Base-by-base conservation (phyloP, 2,888 invertebrate species). In the Glaucopsyche alexis region DNA sequence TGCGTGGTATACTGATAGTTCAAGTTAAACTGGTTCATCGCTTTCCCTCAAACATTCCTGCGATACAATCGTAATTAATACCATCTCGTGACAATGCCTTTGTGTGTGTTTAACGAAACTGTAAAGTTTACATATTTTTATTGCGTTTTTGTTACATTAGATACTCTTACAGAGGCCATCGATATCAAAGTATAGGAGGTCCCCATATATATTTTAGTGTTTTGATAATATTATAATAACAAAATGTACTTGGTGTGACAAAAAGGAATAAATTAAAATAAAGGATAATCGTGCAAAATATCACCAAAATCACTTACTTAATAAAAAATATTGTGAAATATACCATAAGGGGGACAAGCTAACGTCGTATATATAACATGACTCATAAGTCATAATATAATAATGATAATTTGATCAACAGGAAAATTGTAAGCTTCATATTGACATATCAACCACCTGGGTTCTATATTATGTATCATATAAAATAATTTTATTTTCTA, bases 381-480 rank as follows among this genome's bases (percentile, higher is more conserved):
- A 60, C 60, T 60, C 60, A 55, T 6, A 60, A 60, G 40, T 6
- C 40, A 40, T 42, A 42, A 3, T 42, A 55, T 55, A 55, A 16
- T 55, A 55, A 55, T 60, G 60, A 29, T 60, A 60, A 60, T 60
- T 47, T 47, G 9, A 14, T 60, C 60, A 60, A 60, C 13, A 60
- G 29, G 60, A 60, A 60, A 60, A 60, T 29, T 13, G 16, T 60
- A 19, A 16, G 19, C 16, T 55, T 16, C n/a, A 55, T 29, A 60
- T 0, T 13, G 13, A 14, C 29, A 60, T 38, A 29, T 13, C 29
- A 60, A 60, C 60, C 55, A 55, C 16, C 16, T 16, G 52, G 16
- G 9, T 19, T 55, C 9, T 16, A 55, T 55, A 55, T 55, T 55
- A n/a, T 52, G 52, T 52, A 8, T 5, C n/a, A 52, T 52, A 7